Base-by-base conservation (phyloP, 2,113 vertebrate genomes). In the Heteronetta atricapilla region DNA sequence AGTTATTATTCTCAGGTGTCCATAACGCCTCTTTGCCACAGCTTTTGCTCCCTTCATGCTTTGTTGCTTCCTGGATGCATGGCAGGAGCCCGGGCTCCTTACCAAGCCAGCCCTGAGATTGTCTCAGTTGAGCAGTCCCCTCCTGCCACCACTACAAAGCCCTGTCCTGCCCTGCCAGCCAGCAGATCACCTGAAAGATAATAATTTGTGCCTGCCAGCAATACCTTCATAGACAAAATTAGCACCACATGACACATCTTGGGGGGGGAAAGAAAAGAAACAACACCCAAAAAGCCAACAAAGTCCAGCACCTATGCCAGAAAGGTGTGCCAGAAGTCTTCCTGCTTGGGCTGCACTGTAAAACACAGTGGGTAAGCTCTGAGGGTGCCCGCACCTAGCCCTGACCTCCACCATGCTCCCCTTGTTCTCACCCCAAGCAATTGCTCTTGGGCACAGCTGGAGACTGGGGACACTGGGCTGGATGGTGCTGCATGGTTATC, bases 381-480 rank as follows among this genome's bases (percentile, higher is more conserved):
- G n/a, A 33, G 63, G 28, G 48, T 19, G 12, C 53, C n/a, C 1
- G 0, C 25, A 0, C 25, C 28, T 22, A 14, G 69, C 15, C 23
- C 33, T 69, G 33, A 34, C 18, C 44, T 50, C 46, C 46, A 48
- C 46, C 46, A 1, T 3, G 13, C 2, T 20, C 26, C 5, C 12
- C 33, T 25, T 38, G 3, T 34, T 60, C 38, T 55, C 36, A n/a
- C 9, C 59, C 10, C 31, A 36, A 63, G 10, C 6, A n/a, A 31
- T 53, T 25, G 42, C 34, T 52, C 3, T 5, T 10, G 42, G 19
- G 56, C 68, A 44, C 53, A 48, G 58, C 21, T 67, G 78, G 82
- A 68, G 40, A 31, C 34, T 68, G 34, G 67, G 66, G 14, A 79
- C 10, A 13, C 28, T 25, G 56, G 42, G 62, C 34, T 4, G 20